These are phyloP conservation scores for Onychostruthus taczanowskii DNA, from an alignment of 2,113 vertebrate species.

Conservation along the genomic window DNA sequence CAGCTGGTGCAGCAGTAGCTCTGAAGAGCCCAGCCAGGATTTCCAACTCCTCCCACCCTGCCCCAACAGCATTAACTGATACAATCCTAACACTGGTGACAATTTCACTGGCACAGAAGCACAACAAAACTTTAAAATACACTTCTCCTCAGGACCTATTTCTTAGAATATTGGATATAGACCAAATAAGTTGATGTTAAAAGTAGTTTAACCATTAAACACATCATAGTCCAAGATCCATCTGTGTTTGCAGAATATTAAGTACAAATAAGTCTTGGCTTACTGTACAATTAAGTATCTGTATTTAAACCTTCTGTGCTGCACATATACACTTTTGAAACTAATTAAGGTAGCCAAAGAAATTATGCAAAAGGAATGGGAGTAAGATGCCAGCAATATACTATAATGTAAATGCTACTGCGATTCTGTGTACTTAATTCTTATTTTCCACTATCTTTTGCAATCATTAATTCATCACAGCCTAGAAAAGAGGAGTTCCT, in stretches of 20 bases:
- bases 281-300: background rate
- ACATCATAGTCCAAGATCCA: background rate
- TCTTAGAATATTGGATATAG: background rate
- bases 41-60: background rate
- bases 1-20: background rate
- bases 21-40: background rate
- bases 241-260: background rate
- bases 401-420: background rate
- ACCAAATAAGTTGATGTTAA: background rate
- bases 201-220: background rate
- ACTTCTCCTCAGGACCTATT: background rate
- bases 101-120: background rate
- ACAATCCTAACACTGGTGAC: background rate
- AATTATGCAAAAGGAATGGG: background rate
- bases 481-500: background rate
- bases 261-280: background rate
- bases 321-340: background rate
- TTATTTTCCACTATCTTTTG: background rate
- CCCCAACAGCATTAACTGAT: background rate
- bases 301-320: background rate
- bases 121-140: background rate
- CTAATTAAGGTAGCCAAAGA: background rate
- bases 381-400: background rate
- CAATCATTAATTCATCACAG: background rate
- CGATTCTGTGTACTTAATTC: background rate